phyloP scores from a whole-genome alignment of 2,113 vertebrate genomes.

The Bufo gargarizans region DNA sequence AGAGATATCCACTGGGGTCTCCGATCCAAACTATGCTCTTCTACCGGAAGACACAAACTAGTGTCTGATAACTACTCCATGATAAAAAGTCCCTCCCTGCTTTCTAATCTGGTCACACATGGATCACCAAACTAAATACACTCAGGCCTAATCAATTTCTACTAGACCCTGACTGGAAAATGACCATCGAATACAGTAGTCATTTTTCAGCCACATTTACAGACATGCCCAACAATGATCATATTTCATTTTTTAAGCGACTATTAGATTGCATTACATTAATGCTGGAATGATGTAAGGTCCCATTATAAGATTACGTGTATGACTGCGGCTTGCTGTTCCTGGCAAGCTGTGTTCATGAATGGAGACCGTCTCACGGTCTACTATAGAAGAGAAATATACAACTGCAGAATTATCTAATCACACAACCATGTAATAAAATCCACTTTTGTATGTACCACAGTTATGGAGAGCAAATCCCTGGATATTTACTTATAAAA shows the following conservation, averaged over 20 bases:
- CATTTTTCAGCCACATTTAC: not conserved
- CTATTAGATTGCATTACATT: not conserved
- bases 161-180: not conserved
- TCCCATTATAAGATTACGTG: constrained; percentile 6
- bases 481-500: not conserved
- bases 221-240: constrained; percentile 1
- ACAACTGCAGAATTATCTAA: not conserved
- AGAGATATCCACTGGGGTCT: too few relatives aligned
- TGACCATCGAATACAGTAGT: not conserved
- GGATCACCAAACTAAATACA: not conserved
- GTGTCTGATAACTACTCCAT: too few relatives aligned
- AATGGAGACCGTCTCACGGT: not conserved
- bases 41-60: too few relatives aligned
- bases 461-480: not conserved
- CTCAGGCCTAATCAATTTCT: not conserved
- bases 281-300: not conserved
- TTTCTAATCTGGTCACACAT: not conserved
- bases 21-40: too few relatives aligned
- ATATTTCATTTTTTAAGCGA: not conserved
- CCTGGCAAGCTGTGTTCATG: not conserved
- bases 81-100: not conserved
- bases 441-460: not conserved
- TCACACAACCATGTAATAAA: not conserved
- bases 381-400: not conserved
- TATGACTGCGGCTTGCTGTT: not conserved